Base-by-base conservation (phyloP, 2,797 vertebrate species). In the Tympanoctomys barrerae region DNA sequence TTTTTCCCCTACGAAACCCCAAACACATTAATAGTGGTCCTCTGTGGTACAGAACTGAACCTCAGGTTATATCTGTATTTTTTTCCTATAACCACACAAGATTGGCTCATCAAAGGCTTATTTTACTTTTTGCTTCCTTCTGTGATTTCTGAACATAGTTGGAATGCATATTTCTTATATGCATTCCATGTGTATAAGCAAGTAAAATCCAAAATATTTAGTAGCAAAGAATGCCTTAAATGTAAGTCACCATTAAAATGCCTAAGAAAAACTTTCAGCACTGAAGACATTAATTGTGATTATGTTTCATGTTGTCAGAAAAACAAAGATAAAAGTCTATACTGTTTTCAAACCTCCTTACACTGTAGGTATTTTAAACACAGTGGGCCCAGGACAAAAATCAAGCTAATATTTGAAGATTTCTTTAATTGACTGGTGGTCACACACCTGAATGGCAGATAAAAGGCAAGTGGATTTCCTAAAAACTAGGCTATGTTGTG, bases 361-460 rank as follows among this genome's bases (percentile, higher is more conserved):
- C 52, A 71, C 24, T 11, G 54, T n/a, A 87, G 36, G 42, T 78
- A 68, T 93, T 91, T 93, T 93, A 84, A 62, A 62, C 5, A 73
- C 26, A 64, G 49, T 13, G 8, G 64, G 59, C 83, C 57, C 54
- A 89, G 75, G 87, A 79, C 77, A 95, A 93, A 94, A 92, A 46
- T 68, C 49, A 94, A 96, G 80, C 85, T 81, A 66, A 52, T 89
- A 90, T 94, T 95, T 93, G 94, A 36, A 90, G 62, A 70, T 16
- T 95, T 52, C 82, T 90, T 80, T 14, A 57, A 73, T 78, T 87
- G 89, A 31, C 92, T 82, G 88, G 66, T 77, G 78, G 75, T 64
- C 73, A 89, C 9, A 82, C 88, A 96, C 18, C 59, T 59, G 84
- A 80, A 54, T 39, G 88, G 78, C 49, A 94, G 90, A 94, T 90